These are phyloP conservation scores for Porites evermanni DNA, from an alignment of 92 coral and sea anemone species.

Conservation along the genomic window DNA sequence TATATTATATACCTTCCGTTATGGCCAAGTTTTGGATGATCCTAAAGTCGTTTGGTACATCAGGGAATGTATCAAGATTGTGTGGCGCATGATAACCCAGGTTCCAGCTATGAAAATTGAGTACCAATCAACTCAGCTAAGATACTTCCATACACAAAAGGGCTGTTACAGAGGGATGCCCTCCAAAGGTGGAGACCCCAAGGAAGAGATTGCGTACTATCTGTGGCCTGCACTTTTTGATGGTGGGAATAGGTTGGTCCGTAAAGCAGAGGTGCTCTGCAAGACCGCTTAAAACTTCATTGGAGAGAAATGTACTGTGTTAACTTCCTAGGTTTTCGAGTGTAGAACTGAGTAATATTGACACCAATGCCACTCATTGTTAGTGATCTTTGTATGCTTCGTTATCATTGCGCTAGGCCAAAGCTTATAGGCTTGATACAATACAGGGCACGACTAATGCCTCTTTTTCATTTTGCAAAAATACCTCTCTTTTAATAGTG, in stretches of 20 bases:
- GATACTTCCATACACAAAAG: background rate
- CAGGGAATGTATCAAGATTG: background rate
- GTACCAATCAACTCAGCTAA: background rate
- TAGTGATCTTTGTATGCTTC: too few species aligned
- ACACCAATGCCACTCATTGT: too few species aligned
- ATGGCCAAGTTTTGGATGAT: too few species aligned
- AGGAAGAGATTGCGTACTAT: slow-evolving; percentile 12
- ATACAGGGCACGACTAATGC: too few species aligned
- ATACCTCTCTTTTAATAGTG: too few species aligned
- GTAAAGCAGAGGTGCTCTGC: slow-evolving; percentile 3
- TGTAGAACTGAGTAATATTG: too few species aligned
- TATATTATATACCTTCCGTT: too few species aligned
- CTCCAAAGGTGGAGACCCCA: background rate
- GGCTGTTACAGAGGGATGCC: background rate
- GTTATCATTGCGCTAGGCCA: too few species aligned
- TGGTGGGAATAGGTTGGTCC: slow-evolving; percentile 14
- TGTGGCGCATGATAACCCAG: slow-evolving; percentile 32
- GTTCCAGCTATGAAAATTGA: background rate
- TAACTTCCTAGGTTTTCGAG: too few species aligned
- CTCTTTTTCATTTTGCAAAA: too few species aligned
- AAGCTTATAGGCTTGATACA: too few species aligned
- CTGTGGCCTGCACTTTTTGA: slow-evolving; percentile 15
- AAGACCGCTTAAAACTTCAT: background rate
- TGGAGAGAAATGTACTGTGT: too few species aligned
- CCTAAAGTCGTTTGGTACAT: background rate